Evolutionary conservation across 2,888 invertebrate species (phyloP), one percentile per base, ranked within the genome.

Genomic region (Tolmerus cingulatus): DNA sequence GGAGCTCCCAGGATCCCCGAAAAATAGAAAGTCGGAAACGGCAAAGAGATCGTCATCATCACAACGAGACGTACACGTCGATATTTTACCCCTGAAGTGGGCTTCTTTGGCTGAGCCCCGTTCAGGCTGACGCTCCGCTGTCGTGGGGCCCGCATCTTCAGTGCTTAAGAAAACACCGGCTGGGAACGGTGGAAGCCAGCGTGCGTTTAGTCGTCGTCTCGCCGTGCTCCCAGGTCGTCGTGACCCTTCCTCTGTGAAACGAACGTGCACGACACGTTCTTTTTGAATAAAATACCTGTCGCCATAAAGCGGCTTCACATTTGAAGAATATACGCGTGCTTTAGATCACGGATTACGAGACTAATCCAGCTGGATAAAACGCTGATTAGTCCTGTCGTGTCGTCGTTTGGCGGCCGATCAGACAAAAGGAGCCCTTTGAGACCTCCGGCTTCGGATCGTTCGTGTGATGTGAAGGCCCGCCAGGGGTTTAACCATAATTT

Each of bases 151-250:
- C 27, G 19, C 12, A 9, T 55, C n/a, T 82, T 82, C 82, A 82
- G 82, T 82, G 82, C 66, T 37, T 34, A 51, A 57, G 81, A 66
- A 81, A 57, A 66, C 82, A 57, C 57, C 82, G 82, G 37, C 46
- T 51, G 46, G 46, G 37, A 57, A 57, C 37, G 37, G 82, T 57
- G 34, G 37, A 34, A 82, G 37, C 30, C 16, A 34, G 34, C 19
- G 34, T 23, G 27, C 37, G 66, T 66, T 82, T 57, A 37, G 82
- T 30, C 57, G 66, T 82, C 19, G 37, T 66, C 57, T 37, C 37
- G 55, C 34, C 82, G 82, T 82, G 37, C 57, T 66, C 27, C 27
- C 23, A 51, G 51, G 51, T 51, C 19, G 51, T 51, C n/a, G 51
- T 51, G 51, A 51, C 51, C 51, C 51, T 19, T 4, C n/a, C 51